Evolutionary conservation across 2,888 invertebrate genomes (phyloP).

Genomic region (Amiota minor): DNA sequence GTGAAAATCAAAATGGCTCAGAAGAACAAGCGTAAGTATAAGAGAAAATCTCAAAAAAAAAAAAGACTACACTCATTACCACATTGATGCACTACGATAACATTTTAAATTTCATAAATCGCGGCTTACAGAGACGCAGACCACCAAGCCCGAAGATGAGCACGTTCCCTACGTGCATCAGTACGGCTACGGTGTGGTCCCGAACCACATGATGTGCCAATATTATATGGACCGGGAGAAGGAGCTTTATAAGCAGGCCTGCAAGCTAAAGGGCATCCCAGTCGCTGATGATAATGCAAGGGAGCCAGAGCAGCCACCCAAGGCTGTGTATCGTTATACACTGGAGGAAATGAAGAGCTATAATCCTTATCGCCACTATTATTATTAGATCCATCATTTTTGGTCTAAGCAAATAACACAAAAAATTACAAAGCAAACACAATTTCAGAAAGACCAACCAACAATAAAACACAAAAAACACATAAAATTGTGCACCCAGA

Average conservation of each 20-base stretch:
- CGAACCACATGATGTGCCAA: slow-evolving; percentile 39
- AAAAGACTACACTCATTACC: background rate
- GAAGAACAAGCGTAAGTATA: slow-evolving; percentile 54
- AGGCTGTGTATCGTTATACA: slow-evolving; percentile 55
- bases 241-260: slow-evolving; percentile 57
- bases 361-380: slow-evolving; percentile 52
- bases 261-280: slow-evolving; percentile 56
- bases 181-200: slow-evolving; percentile 17
- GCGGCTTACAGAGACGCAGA: slow-evolving; percentile 4
- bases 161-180: background rate
- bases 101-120: background rate
- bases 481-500: background rate
- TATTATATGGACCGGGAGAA: slow-evolving; percentile 61
- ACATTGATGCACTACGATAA: background rate
- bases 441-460: background rate
- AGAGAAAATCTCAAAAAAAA: background rate
- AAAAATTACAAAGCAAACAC: background rate
- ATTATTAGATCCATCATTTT: background rate
- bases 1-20: slow-evolving; percentile 59
- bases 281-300: slow-evolving; percentile 38
- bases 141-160: background rate
- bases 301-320: slow-evolving; percentile 43
- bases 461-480: background rate
- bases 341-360: slow-evolving; percentile 61
- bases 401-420: background rate